A percentile compares a stretch with the other conserved stretches of the same genome.
phyloP scores from a whole-genome alignment of 2,888 invertebrate genomes.

The Tinea pellionella region DNA sequence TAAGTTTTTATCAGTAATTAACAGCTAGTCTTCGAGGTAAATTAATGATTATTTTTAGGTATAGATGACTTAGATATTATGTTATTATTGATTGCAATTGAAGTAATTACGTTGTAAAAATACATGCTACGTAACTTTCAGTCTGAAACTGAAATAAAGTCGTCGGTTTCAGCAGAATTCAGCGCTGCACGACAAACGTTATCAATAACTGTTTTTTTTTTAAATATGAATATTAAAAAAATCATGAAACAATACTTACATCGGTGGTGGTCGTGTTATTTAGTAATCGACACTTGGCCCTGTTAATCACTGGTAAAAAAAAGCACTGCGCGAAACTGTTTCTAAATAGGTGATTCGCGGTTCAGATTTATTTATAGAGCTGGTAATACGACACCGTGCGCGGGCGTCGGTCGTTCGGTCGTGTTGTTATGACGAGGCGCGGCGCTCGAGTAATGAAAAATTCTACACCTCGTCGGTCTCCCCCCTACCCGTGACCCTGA shows the following conservation, averaged over 20 bases:
- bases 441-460: slow-evolving; percentile 49
- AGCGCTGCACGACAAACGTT: slow-evolving; percentile 18
- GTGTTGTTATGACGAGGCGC: slow-evolving; percentile 41
- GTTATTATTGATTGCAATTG: too few species aligned
- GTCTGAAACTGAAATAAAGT: not conserved
- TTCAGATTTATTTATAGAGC: slow-evolving; percentile 64
- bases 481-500: slow-evolving; percentile 18
- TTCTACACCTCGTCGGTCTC: slow-evolving; percentile 15
- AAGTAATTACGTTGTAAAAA: too few species aligned
- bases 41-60: too few species aligned
- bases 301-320: slow-evolving; percentile 66
- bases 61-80: too few species aligned
- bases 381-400: slow-evolving; percentile 66
- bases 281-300: slow-evolving; percentile 59
- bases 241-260: slow-evolving; percentile 39
- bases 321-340: slow-evolving; percentile 62
- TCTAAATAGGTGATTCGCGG: slow-evolving; percentile 66
- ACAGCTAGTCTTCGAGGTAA: too few species aligned
- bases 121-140: too few species aligned
- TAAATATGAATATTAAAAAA: slow-evolving; percentile 35
- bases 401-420: slow-evolving; percentile 54
- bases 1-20: too few species aligned
- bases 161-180: not conserved
- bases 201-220: slow-evolving; percentile 62
- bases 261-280: slow-evolving; percentile 29